Base-by-base conservation (phyloP, 2,113 vertebrate species). In the Vombatus ursinus region DNA sequence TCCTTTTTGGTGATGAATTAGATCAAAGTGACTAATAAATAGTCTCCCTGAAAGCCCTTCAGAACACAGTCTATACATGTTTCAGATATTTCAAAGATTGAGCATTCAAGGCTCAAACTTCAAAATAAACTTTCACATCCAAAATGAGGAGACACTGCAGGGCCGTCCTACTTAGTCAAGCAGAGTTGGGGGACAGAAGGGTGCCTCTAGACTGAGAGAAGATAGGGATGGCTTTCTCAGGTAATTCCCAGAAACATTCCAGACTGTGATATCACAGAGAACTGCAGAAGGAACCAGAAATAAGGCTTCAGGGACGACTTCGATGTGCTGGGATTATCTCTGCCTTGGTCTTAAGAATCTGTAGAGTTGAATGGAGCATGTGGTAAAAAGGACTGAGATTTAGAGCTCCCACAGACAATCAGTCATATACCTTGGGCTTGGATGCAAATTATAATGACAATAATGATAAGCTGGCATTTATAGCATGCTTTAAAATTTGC, bases 11-110 rank as follows among this genome's bases (percentile, higher is more conserved):
- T 98, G 98, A 99, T 97, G 97, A 97, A 97, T 98, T 97, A 98
- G 98, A 98, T 99, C 98, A 98, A 98, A 98, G 98, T 97, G 96
- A 94, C 98, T 98, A 97, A 98, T 98, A 98, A 98, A 98, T 94
- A 97, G 98, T 96, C 94, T 96, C 90, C 28, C 26, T 97, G 98
- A 98, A 98, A 98, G 98, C 98, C 93, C 97, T 98, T 98, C 97
- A 98, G 98, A 97, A 90, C 97, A 96, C 95, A 97, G 97, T 96
- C 94, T 98, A 97, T 95, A 91, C 90, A 93, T 53, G 92, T 96
- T 52, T 95, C 96, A 96, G 97, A 97, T 97, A 94, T 90, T 98
- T 98, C 95, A 94, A 97, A 98, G 98, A 97, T 95, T 97, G 97
- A 94, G 57, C 97, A 91, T 98, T 98, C 50, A 52, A 93, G 94